phyloP scores from a whole-genome alignment of 2,888 invertebrate genomes.

The Malacosoma neustria region DNA sequence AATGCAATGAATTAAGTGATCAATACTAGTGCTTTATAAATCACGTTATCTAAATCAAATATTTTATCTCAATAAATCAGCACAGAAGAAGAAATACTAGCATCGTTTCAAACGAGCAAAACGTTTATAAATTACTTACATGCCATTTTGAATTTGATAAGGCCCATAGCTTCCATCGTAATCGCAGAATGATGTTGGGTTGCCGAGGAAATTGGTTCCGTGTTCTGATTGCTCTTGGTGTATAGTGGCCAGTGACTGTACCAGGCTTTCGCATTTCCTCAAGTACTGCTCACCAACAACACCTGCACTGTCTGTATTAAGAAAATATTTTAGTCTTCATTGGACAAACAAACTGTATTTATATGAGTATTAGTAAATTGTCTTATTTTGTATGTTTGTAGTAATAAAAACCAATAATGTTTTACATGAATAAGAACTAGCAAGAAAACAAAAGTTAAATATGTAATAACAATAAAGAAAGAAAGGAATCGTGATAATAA shows the following conservation, averaged over 20 bases:
- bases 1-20: no score
- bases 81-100: no score
- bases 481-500: no score
- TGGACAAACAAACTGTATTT: no score
- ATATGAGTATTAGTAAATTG: no score
- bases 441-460: slow-evolving; percentile 3
- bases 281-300: slow-evolving; percentile 74
- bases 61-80: no score
- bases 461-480: no score
- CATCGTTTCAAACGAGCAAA: background rate
- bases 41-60: no score
- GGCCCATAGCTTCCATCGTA: slow-evolving; percentile 79
- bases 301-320: slow-evolving; percentile 52
- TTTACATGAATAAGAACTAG: no score
- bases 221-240: slow-evolving; percentile 71
- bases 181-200: slow-evolving; percentile 73
- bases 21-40: no score
- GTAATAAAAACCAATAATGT: no score
- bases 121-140: slow-evolving; percentile 50
- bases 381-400: no score
- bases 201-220: slow-evolving; percentile 72
- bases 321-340: slow-evolving; percentile 7
- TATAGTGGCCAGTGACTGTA: slow-evolving; percentile 67
- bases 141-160: slow-evolving; percentile 66
- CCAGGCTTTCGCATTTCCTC: slow-evolving; percentile 79